phyloP scores from a whole-genome alignment of 2,797 vertebrate species.

The Pteropus rufus region DNA sequence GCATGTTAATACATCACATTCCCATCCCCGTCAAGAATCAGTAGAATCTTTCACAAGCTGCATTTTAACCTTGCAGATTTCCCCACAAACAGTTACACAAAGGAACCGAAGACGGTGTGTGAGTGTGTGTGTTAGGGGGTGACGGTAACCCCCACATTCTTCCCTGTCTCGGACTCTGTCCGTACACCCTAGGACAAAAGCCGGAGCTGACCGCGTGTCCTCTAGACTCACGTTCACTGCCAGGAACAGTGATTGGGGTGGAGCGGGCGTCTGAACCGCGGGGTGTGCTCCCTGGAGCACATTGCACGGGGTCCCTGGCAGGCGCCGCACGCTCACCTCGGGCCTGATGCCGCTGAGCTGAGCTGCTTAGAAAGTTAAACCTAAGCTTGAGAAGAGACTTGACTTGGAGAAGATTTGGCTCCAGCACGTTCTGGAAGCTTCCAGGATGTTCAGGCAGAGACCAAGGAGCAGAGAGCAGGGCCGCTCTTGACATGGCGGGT shows the following conservation, averaged over 20 bases:
- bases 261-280: rapidly evolving
- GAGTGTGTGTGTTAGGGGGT: not conserved
- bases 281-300: not conserved
- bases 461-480: not conserved
- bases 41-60: not conserved
- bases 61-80: not conserved
- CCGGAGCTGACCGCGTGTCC: rapidly evolving
- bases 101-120: not conserved
- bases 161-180: not conserved
- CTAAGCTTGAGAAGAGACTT: not conserved
- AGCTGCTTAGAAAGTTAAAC: not conserved
- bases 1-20: slow-evolving; percentile 40
- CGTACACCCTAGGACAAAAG: rapidly evolving
- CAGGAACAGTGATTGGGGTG: not conserved
- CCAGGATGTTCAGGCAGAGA: not conserved
- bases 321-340: rapidly evolving
- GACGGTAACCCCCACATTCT: not conserved
- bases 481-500: rapidly evolving
- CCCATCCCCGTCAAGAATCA: not conserved
- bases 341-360: rapidly evolving
- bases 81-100: not conserved
- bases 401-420: not conserved
- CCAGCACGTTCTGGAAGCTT: not conserved
- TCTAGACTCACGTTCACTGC: rapidly evolving
- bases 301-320: rapidly evolving